Conservation (phyloP, 2,797 vertebrate species). For the Oryzias sinensis region DNA sequence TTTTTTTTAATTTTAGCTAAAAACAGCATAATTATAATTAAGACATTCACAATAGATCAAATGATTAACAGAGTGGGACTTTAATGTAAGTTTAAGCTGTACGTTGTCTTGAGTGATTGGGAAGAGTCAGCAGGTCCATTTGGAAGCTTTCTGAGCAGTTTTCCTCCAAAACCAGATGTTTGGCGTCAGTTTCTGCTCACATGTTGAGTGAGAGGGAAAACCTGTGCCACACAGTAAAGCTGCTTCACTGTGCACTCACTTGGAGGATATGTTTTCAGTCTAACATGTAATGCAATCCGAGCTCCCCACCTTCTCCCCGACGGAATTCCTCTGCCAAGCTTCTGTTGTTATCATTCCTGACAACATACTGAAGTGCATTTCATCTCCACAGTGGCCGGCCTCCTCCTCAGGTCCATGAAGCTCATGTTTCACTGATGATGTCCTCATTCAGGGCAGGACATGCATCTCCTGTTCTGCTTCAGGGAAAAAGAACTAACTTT, state of each 20-base stretch:
- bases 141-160: constrained; percentile 5
- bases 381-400: constrained; percentile 26
- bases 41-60: too few species aligned
- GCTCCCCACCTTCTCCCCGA: constrained; percentile 30
- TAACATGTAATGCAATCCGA: constrained; percentile 44
- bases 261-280: constrained; percentile 39
- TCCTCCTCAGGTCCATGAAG: constrained; percentile 20
- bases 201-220: constrained; percentile 22
- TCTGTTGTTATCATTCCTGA: constrained; percentile 45
- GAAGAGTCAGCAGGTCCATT: constrained; percentile 12
- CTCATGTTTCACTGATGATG: constrained; percentile 11
- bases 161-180: constrained; percentile 17
- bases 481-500: constrained; percentile 19
- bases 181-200: constrained; percentile 26
- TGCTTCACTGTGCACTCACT: constrained; percentile 22
- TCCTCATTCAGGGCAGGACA: constrained; percentile 16
- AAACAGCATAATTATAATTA: too few species aligned
- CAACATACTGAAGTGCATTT: constrained; percentile 43
- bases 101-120: neutral
- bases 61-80: too few species aligned
- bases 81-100: neutral
- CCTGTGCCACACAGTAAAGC: constrained; percentile 8
- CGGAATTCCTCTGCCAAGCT: constrained; percentile 29
- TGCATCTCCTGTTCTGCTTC: constrained; percentile 19
- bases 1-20: too few species aligned